Conservation (phyloP, 2,888 invertebrate genomes). For the Griposia aprilina region DNA sequence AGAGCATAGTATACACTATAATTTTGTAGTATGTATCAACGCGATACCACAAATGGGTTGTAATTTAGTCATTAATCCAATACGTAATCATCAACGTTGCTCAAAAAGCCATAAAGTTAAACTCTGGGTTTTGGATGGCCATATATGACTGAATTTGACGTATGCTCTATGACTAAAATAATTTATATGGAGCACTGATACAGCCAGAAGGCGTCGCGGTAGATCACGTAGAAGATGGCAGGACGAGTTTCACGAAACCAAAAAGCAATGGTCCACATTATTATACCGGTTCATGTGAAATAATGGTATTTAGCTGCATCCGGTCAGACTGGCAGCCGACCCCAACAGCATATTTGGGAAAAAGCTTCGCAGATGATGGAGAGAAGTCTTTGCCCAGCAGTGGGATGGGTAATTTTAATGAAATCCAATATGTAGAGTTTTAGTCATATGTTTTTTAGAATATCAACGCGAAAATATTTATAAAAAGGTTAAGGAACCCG, state of each 20-base stretch:
- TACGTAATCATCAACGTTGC: neutral
- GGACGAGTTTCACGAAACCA: neutral
- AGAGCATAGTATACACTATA: constrained; percentile 12
- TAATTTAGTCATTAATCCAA: constrained; percentile 14
- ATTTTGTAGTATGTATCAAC: neutral
- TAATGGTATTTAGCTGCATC: too few species aligned
- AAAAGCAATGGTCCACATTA: neutral
- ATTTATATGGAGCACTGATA: neutral
- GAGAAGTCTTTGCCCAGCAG: too few species aligned
- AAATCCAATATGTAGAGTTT: too few species aligned
- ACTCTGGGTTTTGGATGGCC: neutral
- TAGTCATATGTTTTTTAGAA: too few species aligned
- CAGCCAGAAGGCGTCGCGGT: neutral
- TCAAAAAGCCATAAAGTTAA: neutral
- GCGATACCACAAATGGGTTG: neutral
- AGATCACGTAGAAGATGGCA: neutral
- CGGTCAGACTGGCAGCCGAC: too few species aligned
- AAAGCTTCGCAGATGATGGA: too few species aligned
- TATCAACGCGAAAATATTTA: too few species aligned
- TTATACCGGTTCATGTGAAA: too few species aligned
- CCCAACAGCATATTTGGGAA: too few species aligned
- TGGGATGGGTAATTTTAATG: neutral
- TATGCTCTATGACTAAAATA: neutral
- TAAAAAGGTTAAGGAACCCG: too few species aligned
- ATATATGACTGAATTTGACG: neutral